Conservation (phyloP, 2,888 invertebrate genomes). For the Willowsia nigromaculata region DNA sequence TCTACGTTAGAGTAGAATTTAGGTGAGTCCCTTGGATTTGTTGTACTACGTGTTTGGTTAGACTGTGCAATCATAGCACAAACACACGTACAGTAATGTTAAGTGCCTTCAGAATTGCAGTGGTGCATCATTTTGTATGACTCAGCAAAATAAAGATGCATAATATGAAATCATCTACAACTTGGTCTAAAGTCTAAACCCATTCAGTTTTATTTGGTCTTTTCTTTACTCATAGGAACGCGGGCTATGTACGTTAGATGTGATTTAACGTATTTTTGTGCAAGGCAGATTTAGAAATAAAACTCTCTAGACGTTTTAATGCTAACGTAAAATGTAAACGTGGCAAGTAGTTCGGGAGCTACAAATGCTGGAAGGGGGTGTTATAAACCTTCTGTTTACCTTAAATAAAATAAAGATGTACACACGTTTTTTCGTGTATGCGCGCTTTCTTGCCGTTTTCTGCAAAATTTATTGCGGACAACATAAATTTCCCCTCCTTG, state of each 20-base stretch:
- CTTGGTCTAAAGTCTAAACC: too few species aligned
- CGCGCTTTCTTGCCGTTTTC: slow-evolving; percentile 32
- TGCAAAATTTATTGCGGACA: slow-evolving; percentile 57
- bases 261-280: background rate
- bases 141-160: too few species aligned
- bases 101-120: too few species aligned
- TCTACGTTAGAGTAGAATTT: too few species aligned
- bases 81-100: too few species aligned
- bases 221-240: background rate
- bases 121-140: too few species aligned
- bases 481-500: slow-evolving; percentile 48
- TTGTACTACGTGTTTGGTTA: too few species aligned
- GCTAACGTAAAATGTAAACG: background rate
- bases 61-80: too few species aligned
- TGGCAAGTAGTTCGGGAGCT: background rate
- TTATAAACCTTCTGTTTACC: background rate
- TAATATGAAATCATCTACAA: too few species aligned
- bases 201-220: background rate
- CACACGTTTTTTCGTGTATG: background rate
- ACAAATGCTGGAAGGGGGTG: background rate
- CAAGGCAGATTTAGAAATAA: slow-evolving; percentile 1
- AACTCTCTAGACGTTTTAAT: background rate
- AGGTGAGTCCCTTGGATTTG: too few species aligned
- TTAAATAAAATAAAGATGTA: slow-evolving; percentile 20
- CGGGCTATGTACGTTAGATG: background rate